Evolutionary conservation across 1,140 invertebrate genomes (phyloP), one percentile per base, ranked within the genome.

Genomic region (Apolygus lucorum): DNA sequence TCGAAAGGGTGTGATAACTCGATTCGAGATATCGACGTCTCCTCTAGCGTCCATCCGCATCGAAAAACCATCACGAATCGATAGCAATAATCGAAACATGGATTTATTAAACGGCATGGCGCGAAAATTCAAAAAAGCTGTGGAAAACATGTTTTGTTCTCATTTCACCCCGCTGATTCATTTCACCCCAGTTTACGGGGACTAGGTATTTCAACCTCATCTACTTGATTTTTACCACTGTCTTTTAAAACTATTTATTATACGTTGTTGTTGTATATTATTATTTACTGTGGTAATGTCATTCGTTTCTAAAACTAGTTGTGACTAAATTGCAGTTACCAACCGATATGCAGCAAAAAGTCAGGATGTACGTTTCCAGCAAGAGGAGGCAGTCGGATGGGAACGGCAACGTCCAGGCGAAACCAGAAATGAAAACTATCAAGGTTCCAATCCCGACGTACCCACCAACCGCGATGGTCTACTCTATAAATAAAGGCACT

Each of bases 401-500:
- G 17, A 72, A 76, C 63, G 72, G 74, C 4, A 70, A 82, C 27
- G 74, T 76, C 1, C 77, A 76, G 70, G 70, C 78, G 69, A 82
- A 78, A 59, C 79, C 81, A 27, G 85, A 87, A 73, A 79, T 85
- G 13, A 88, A 87, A 77, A 86, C 85, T 64, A 90, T 91, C 59
- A 88, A 88, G 74, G 89, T 92, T 65, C 89, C 89, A 49, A 91
- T 92, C 75, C 86, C 88, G 21, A 91, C 90, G 24, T 93, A 92
- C 78, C 91, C 91, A 28, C 91, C 91, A 14, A 92, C 91, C 17
- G 91, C 91, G 11, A 93, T 93, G 88, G 89, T 93, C 1, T 93
- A 92, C 75, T 92, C 90, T 63, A 84, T 93, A 66, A 86, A 85
- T 77, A 82, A 82, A 76, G 73, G 73, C 68, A 71, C 72, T 72